Evolutionary conservation across 2,888 invertebrate species (phyloP), one percentile per base, ranked within the genome.

Genomic region (Fragum whitleyi): DNA sequence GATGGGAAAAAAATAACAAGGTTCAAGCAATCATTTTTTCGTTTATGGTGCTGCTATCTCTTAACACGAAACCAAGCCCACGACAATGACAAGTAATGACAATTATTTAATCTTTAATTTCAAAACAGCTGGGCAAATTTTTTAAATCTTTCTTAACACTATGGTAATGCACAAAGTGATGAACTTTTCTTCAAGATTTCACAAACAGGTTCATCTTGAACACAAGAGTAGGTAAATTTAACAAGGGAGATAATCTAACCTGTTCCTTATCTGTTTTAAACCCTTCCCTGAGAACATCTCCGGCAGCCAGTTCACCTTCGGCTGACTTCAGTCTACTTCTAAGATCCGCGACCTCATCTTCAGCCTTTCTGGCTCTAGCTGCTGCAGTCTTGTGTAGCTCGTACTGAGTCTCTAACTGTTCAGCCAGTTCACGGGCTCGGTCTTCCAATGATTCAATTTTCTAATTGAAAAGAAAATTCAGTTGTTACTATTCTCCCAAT

Each of bases 291-390:
- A 96, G 95, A 6, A 96, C 94, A 91, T 97, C 97, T 51, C 96
- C 95, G 0, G 96, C 95, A 77, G 96, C 96, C 39, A 97, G 95
- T 92, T 98, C 98, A 0, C 96, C 95, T 90, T 97, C 97, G 21
- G 96, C 95, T 91, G 97, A 97, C 90, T 97, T 96, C 75, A 98
- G 94, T 81, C 97, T 96, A 68, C 96, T 95, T 88, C 97, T 96
- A 29, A 97, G 94, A 86, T 96, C 95, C 68, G 96, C 95, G 85
- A 96, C 96, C 90, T 97, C 97, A 74, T 96, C 96, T 88, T 97
- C 97, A n/a, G 97, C 94, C 72, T 95, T 95, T 69, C 97, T 95
- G 29, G 96, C 95, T 67, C 96, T 95, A 6, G 95, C 94, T 29
- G 95, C 95, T 0, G 96, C 96, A 93, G 95, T 96, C 87, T 95